These are phyloP conservation scores for Sturmia bella DNA, from an alignment of 2,888 invertebrate genomes.

Conservation along the genomic window DNA sequence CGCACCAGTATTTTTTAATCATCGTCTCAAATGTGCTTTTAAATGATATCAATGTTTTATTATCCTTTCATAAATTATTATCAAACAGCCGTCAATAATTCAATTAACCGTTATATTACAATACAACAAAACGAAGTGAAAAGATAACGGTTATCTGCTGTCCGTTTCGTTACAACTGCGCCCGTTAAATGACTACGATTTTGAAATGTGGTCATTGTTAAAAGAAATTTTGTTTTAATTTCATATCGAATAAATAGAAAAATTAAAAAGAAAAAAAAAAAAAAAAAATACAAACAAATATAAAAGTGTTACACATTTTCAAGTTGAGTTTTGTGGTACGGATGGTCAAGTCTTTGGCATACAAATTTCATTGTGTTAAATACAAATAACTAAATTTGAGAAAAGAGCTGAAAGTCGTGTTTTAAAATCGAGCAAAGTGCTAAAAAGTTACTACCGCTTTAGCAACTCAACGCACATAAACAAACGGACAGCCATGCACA, in stretches of 20 bases:
- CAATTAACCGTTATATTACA: neutral
- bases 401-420: conserved; percentile 69
- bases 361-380: conserved; percentile 47
- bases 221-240: conserved; percentile 63
- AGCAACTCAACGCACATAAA: conserved; percentile 8
- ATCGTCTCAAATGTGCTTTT: conserved; percentile 32
- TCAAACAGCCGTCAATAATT: neutral
- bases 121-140: neutral
- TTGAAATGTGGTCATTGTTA: conserved; percentile 59
- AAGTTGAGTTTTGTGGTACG: conserved; percentile 52
- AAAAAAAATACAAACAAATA: conserved; percentile 55
- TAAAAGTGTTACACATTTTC: conserved; percentile 67
- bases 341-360: conserved; percentile 28
- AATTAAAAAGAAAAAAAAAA: conserved; percentile 37
- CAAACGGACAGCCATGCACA: neutral
- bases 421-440: conserved; percentile 75
- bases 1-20: conserved; percentile 72
- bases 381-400: conserved; percentile 51
- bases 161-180: conserved; percentile 57
- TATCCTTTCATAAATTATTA: conserved; percentile 17
- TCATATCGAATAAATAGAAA: conserved; percentile 58
- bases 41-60: conserved; percentile 2
- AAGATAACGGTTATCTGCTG: conserved; percentile 14
- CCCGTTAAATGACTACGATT: conserved; percentile 54
- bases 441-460: conserved; percentile 71